Evolutionary conservation across 2,888 invertebrate species (phyloP).

Genomic region (Pseudococcus jackbeardsleyi): DNA sequence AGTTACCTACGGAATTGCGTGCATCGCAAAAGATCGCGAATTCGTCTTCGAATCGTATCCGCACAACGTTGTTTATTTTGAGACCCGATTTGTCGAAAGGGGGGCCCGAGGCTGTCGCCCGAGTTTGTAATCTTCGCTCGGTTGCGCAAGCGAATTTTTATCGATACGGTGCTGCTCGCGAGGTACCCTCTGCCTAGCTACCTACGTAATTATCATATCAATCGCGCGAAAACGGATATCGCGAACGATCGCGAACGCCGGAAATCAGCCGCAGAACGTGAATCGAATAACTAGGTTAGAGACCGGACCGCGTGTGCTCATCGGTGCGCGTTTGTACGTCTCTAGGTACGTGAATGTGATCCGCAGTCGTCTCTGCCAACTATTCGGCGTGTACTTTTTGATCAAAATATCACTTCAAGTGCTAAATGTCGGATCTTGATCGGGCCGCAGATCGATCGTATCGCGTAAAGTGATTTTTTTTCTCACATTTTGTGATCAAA

Average conservation of each 20-base stretch:
- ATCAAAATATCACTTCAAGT: no score
- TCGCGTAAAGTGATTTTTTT: no score
- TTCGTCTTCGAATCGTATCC: not conserved
- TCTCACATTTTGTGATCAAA: no score
- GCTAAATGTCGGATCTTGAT: no score
- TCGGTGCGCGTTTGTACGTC: not conserved
- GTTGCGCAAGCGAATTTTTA: constrained; percentile 1
- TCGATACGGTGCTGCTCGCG: not conserved
- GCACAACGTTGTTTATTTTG: constrained; percentile 4
- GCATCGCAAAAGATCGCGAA: not conserved
- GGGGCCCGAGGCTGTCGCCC: not conserved
- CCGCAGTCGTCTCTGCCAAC: no score
- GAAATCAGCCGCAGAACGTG: constrained; percentile 21
- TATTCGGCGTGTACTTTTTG: no score
- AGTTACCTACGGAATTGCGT: not conserved
- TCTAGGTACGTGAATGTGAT: not conserved
- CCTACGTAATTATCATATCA: constrained; percentile 31
- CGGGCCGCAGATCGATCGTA: no score
- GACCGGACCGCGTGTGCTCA: no score
- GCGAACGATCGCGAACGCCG: constrained; percentile 34
- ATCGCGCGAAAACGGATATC: constrained; percentile 31
- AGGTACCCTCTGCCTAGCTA: not conserved
- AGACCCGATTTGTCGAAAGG: not conserved
- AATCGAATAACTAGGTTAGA: constrained; percentile 36
- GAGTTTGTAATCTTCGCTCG: not conserved